These are phyloP conservation scores for Pyralis farinalis DNA, from an alignment of 2,888 invertebrate species.

Conservation along the genomic window DNA sequence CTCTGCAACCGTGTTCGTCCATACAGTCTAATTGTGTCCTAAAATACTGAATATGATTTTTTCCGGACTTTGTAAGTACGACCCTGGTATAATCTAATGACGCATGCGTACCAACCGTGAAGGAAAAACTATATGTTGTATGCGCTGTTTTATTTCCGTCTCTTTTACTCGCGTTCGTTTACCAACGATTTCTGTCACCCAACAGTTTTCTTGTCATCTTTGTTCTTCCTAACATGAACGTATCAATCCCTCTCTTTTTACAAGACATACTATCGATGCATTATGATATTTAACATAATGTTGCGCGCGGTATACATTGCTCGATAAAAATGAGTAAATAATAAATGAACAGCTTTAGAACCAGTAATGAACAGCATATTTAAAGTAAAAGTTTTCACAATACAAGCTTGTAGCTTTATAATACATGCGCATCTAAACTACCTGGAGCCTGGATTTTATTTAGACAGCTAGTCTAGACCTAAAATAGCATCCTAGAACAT, in stretches of 20 bases:
- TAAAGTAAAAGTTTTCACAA: neutral
- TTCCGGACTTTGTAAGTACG: constrained; percentile 23
- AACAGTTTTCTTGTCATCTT: constrained; percentile 47
- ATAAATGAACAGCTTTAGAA: neutral
- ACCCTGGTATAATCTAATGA: constrained; percentile 53
- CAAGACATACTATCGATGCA: constrained; percentile 53
- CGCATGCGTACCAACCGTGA: constrained; percentile 74
- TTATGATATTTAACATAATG: constrained; percentile 24
- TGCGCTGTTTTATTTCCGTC: constrained; percentile 48
- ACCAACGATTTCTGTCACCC: constrained; percentile 36
- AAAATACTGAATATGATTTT: no score
- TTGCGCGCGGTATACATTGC: constrained; percentile 32
- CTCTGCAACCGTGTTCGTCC: no score
- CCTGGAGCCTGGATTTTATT: no score
- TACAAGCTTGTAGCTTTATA: no score
- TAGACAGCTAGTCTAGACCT: no score
- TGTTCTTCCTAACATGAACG: constrained; percentile 16
- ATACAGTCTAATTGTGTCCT: no score
- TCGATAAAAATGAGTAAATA: constrained; percentile 9
- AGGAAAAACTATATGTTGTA: constrained; percentile 43
- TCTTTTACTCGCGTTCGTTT: constrained; percentile 32
- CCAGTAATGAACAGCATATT: constrained; percentile 8
- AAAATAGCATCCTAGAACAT: no score
- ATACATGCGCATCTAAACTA: no score
- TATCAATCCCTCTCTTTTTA: constrained; percentile 34